Percentiles rank a stretch among this genome's conserved stretches.
Evolutionary conservation across 2,113 vertebrate species (phyloP).

Genomic region (Hydropotes inermis): DNA sequence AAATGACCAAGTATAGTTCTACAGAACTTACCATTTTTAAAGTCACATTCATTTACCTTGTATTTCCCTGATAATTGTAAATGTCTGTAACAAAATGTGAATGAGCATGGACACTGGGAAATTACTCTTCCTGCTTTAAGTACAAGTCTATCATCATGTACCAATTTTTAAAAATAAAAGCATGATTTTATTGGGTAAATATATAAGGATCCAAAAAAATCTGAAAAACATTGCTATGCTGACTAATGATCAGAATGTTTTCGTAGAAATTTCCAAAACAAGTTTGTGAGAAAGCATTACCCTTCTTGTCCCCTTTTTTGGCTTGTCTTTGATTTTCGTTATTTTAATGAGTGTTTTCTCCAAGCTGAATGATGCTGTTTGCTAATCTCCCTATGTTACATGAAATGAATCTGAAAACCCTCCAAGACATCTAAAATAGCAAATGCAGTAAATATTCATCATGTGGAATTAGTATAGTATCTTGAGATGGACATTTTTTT

Average conservation of each 20-base stretch:
- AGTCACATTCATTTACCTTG: not conserved
- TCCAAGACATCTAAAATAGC: slow-evolving; percentile 24
- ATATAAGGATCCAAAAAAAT: slow-evolving; percentile 23
- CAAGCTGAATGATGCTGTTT: slow-evolving; percentile 55
- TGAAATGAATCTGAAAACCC: slow-evolving; percentile 29
- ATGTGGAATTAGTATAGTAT: slow-evolving; percentile 47
- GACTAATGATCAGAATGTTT: slow-evolving; percentile 43
- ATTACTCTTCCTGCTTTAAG: not conserved
- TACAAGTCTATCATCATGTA: not conserved
- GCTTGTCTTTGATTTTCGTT: slow-evolving; percentile 7
- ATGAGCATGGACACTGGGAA: not conserved
- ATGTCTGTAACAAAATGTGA: not conserved
- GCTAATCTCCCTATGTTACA: not conserved
- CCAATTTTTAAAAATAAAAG: slow-evolving; percentile 26
- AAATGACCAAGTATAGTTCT: not conserved
- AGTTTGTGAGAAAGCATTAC: slow-evolving; percentile 61
- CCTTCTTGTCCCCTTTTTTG: slow-evolving; percentile 33
- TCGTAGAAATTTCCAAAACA: slow-evolving; percentile 43
- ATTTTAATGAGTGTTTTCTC: slow-evolving; percentile 57
- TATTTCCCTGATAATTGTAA: slow-evolving; percentile 32
- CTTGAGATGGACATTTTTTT: not conserved
- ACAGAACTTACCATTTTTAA: not conserved
- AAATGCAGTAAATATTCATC: slow-evolving; percentile 45
- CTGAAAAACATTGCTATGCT: slow-evolving; percentile 8
- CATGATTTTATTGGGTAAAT: slow-evolving; percentile 23